phyloP scores from a whole-genome alignment of 2,888 invertebrate species.

The Hydrotaea cyrtoneurina region DNA sequence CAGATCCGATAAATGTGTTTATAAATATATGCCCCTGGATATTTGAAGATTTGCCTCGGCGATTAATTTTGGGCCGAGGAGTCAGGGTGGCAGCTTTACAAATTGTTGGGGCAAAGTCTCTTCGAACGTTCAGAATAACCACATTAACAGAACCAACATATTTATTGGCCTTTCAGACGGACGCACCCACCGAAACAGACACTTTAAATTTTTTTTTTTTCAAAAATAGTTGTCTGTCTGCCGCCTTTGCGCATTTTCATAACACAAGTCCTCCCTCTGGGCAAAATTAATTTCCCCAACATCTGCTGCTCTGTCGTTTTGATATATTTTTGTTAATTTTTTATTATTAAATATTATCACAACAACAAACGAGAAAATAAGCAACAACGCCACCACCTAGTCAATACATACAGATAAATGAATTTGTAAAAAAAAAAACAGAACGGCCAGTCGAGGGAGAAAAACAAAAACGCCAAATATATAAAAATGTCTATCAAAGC shows the following conservation, averaged over 20 bases:
- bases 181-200: too few species aligned
- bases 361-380: neutral
- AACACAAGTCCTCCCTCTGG: neutral
- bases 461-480: slow-evolving; percentile 10
- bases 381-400: neutral
- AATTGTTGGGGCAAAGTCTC: too few species aligned
- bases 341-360: slow-evolving; percentile 40
- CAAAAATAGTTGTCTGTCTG: neutral
- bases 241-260: neutral
- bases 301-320: slow-evolving; percentile 42
- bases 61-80: too few species aligned
- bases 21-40: too few species aligned
- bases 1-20: neutral
- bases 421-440: slow-evolving; percentile 5
- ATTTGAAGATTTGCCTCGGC: too few species aligned
- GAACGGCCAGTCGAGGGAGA: neutral
- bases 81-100: too few species aligned
- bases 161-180: slow-evolving; percentile 30
- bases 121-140: too few species aligned
- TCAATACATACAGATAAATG: too few species aligned
- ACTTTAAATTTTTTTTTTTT: neutral
- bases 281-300: slow-evolving; percentile 52
- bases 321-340: slow-evolving; percentile 48
- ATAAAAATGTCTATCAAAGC: slow-evolving; percentile 28
- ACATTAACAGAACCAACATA: neutral